Evolutionary conservation across 2,797 vertebrate species (phyloP).

Genomic region (Rhinoraja longicauda): DNA sequence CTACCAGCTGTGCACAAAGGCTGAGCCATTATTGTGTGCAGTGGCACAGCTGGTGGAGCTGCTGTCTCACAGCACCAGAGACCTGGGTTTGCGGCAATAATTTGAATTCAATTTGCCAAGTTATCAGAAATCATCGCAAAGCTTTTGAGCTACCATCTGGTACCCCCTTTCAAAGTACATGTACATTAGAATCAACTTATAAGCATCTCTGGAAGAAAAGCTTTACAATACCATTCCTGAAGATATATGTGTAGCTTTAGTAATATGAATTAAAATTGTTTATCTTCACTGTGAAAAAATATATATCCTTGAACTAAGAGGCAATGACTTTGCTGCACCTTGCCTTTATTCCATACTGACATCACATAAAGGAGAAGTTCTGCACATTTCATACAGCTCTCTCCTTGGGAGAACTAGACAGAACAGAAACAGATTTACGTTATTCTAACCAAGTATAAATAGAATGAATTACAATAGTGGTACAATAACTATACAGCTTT

Average conservation of each 20-base stretch:
- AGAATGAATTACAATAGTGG: no score
- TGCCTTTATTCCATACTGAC: background rate
- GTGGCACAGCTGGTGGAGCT: no score
- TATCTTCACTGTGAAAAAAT: background rate
- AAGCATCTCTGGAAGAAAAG: background rate
- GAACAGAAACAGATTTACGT: no score
- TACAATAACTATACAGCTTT: no score
- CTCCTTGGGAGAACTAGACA: background rate
- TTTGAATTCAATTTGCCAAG: background rate
- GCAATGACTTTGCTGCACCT: background rate
- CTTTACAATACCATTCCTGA: background rate
- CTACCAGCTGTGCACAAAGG: no score
- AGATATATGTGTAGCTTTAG: background rate
- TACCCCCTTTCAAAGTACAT: background rate
- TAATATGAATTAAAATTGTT: background rate
- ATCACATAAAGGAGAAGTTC: background rate
- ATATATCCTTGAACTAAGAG: background rate
- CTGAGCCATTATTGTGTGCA: no score
- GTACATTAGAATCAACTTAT: background rate
- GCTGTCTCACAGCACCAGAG: no score
- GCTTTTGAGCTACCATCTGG: background rate
- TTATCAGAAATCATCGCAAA: background rate
- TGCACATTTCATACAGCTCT: background rate
- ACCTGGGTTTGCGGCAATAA: background rate
- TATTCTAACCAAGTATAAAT: no score